Conservation (phyloP, 2,888 invertebrate genomes). For the Pelosia muscerda region DNA sequence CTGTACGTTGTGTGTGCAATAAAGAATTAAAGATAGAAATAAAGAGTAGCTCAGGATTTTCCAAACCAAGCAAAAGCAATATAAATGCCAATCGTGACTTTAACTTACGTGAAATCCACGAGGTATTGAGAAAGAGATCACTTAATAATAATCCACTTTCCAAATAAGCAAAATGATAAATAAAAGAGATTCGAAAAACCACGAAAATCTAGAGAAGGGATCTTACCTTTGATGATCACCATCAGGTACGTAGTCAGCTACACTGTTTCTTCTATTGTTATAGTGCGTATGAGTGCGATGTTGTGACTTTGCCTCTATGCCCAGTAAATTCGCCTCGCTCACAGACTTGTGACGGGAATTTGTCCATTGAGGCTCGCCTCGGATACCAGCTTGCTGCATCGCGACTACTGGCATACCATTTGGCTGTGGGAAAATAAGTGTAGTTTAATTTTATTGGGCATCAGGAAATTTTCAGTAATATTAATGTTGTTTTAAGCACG, state of each 20-base stretch:
- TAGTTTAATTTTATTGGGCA: too few relatives aligned
- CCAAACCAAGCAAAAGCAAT: too few relatives aligned
- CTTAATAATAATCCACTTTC: not conserved
- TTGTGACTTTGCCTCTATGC: conserved; percentile 84
- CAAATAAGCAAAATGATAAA: not conserved
- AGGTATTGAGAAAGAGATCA: too few relatives aligned
- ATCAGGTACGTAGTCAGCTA: conserved; percentile 87
- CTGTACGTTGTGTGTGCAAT: too few relatives aligned
- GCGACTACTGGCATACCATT: conserved; percentile 88
- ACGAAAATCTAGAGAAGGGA: too few relatives aligned
- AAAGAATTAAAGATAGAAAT: too few relatives aligned
- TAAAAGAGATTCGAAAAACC: not conserved
- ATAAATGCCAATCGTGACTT: too few relatives aligned
- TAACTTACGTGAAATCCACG: too few relatives aligned
- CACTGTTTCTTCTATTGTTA: conserved; percentile 85
- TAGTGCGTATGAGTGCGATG: conserved; percentile 73
- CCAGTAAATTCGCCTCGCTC: conserved; percentile 95
- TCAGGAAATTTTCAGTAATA: too few relatives aligned
- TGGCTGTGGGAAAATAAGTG: conserved; percentile 58
- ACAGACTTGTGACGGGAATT: conserved; percentile 89
- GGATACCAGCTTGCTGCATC: conserved; percentile 90
- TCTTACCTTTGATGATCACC: conserved; percentile 85
- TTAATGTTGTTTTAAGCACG: too few relatives aligned
- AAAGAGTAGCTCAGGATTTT: too few relatives aligned
- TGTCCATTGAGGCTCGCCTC: conserved; percentile 85